phyloP scores from a whole-genome alignment of 2,888 invertebrate genomes.

The Rhagium mordax region DNA sequence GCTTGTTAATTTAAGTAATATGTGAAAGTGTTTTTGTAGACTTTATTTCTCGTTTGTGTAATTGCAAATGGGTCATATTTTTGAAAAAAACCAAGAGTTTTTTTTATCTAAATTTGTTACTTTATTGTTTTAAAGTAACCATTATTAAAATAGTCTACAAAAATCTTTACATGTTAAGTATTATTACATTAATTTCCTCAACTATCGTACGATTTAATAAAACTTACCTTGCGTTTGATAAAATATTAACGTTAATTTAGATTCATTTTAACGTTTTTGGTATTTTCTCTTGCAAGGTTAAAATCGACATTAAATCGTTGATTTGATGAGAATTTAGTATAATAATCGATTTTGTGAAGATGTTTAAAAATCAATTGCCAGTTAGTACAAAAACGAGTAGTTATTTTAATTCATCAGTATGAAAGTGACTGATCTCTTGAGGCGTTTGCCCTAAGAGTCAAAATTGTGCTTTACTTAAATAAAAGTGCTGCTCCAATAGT shows the following conservation, averaged over 20 bases:
- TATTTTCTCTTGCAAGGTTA: neutral
- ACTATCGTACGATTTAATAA: neutral
- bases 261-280: neutral
- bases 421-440: too few relatives aligned
- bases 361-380: too few relatives aligned
- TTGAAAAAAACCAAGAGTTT: neutral
- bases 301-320: neutral
- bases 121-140: constrained; percentile 17
- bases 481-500: neutral
- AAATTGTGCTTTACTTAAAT: neutral
- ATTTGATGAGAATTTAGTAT: neutral
- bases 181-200: neutral
- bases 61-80: neutral
- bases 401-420: too few relatives aligned
- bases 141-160: too few relatives aligned
- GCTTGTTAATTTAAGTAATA: neutral
- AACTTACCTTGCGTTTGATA: neutral
- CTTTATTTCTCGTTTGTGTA: too few relatives aligned
- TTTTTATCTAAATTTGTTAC: neutral
- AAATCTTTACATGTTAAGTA: neutral
- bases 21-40: neutral
- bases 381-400: too few relatives aligned
- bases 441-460: neutral
- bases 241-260: neutral
- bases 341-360: neutral